These are phyloP conservation scores for Apostichopus californicus DNA, from an alignment of 35 echinoderm and acorn worm species.

Conservation along the genomic window DNA sequence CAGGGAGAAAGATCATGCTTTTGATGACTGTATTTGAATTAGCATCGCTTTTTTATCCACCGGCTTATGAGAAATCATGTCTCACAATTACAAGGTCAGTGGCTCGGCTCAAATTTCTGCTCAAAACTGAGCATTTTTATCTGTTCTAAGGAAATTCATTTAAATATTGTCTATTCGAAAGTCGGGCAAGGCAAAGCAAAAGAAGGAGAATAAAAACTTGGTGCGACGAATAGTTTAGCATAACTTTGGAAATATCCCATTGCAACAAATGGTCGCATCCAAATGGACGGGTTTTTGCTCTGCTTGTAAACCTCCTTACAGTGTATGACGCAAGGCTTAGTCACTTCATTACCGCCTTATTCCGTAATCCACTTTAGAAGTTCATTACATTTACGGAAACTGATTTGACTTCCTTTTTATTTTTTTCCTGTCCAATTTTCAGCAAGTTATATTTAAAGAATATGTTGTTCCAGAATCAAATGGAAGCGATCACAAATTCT, in stretches of 20 bases:
- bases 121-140: neutral
- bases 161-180: neutral
- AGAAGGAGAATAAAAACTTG: neutral
- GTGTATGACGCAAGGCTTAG: neutral
- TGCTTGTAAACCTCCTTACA: neutral
- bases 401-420: neutral
- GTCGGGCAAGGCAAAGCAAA: neutral
- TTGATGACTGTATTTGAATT: neutral
- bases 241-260: neutral
- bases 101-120: neutral
- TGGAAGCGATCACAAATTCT: neutral
- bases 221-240: neutral
- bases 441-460: neutral
- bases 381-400: neutral
- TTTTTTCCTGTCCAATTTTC: neutral
- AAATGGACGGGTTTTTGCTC: neutral
- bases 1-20: neutral
- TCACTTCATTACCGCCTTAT: neutral
- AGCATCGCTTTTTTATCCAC: neutral
- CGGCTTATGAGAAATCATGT: neutral
- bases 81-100: neutral
- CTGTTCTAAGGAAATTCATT: neutral
- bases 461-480: neutral
- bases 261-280: neutral
- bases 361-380: neutral